These are phyloP conservation scores for Amphiprion ocellaris DNA, from an alignment of 2,113 vertebrate species.

Conservation along the genomic window DNA sequence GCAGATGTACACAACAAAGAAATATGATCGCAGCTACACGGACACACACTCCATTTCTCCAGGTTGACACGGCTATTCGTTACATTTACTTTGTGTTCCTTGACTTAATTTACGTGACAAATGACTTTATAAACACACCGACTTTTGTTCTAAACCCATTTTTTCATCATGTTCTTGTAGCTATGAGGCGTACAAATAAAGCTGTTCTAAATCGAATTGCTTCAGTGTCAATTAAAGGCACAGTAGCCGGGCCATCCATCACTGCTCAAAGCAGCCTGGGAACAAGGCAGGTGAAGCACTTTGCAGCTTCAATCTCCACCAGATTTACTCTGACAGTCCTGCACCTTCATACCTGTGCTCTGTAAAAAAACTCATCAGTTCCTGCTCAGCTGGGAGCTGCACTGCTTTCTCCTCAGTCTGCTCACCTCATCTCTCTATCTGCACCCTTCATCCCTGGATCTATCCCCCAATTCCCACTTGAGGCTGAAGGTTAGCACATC, in stretches of 20 bases:
- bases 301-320: conserved; percentile 20
- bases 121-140: conserved; percentile 6
- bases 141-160: not conserved
- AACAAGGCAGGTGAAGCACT: not conserved
- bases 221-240: conserved; percentile 24
- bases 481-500: conserved; percentile 11
- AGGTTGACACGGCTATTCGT: not conserved
- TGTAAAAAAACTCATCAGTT: conserved; percentile 43
- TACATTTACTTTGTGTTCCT: not conserved
- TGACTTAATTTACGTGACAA: conserved; percentile 20
- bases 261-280: conserved; percentile 26
- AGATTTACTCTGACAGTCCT: conserved; percentile 51
- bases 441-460: conserved; percentile 21
- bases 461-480: not conserved
- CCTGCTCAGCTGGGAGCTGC: conserved; percentile 21
- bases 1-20: not conserved
- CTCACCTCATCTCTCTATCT: conserved; percentile 5
- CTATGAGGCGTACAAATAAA: conserved; percentile 18
- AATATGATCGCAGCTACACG: no score
- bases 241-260: conserved; percentile 39
- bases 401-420: conserved; percentile 12
- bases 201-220: conserved; percentile 23
- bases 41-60: no score
- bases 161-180: not conserved
- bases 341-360: conserved; percentile 5